Conservation (phyloP, 1,140 invertebrate species). For the Lordiphosa stackelbergi region DNA sequence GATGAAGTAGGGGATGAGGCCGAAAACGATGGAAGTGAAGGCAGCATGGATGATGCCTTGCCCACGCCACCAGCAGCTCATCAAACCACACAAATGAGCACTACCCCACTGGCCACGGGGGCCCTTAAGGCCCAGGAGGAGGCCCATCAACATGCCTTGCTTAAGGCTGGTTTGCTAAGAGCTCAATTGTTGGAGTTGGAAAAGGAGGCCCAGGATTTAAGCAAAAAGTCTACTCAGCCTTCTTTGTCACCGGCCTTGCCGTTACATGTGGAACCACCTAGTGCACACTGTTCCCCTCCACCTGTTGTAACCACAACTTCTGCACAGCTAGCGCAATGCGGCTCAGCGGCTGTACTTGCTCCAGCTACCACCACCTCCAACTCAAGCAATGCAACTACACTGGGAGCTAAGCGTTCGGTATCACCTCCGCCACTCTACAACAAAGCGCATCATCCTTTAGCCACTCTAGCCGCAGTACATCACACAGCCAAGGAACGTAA, state of each 20-base stretch:
- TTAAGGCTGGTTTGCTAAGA: constrained; percentile 53
- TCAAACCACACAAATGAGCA: constrained; percentile 60
- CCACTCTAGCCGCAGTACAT: constrained; percentile 37
- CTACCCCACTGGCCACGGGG: constrained; percentile 54
- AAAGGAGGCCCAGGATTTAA: constrained; percentile 69
- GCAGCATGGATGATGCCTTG: constrained; percentile 40
- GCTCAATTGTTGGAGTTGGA: constrained; percentile 57
- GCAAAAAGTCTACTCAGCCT: constrained; percentile 48
- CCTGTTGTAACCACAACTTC: constrained; percentile 52
- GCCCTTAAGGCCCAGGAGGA: constrained; percentile 54
- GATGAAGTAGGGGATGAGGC: constrained; percentile 60
- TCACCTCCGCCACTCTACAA: constrained; percentile 70
- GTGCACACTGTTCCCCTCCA: constrained; percentile 49
- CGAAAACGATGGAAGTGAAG: constrained; percentile 53
- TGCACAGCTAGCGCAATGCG: constrained; percentile 32
- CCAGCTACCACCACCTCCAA: constrained; percentile 62
- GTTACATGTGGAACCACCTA: constrained; percentile 28
- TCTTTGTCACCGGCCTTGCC: constrained; percentile 10
- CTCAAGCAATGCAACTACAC: constrained; percentile 29
- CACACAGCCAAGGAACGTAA: constrained; percentile 44
- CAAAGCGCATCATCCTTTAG: constrained; percentile 68
- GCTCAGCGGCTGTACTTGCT: constrained; percentile 38
- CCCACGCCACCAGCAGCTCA: constrained; percentile 70
- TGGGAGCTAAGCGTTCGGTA: constrained; percentile 60
- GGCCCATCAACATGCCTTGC: constrained; percentile 53